Conservation (phyloP, 2,113 vertebrate species). For the Chauna torquata region DNA sequence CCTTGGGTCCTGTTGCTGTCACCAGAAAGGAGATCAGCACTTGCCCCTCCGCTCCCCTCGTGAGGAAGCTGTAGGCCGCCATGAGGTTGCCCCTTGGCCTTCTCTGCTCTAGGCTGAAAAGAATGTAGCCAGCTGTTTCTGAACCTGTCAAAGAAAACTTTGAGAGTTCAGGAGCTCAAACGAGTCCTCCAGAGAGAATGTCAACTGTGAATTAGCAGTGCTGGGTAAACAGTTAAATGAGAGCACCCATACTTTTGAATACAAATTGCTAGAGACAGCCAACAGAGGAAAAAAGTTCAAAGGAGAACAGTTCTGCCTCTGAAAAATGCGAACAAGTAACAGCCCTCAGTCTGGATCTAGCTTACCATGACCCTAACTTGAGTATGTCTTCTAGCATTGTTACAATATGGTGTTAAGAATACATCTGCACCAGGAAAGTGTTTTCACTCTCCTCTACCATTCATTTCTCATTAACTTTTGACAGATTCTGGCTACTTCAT, state of each 20-base stretch:
- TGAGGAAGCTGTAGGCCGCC: background rate
- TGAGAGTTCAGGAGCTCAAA: background rate
- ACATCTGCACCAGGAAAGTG: background rate
- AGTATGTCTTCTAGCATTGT: background rate
- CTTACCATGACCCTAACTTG: background rate
- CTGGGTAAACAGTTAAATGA: background rate
- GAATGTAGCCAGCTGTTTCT: background rate
- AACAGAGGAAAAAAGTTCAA: background rate
- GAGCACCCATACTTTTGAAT: background rate
- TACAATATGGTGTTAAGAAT: background rate
- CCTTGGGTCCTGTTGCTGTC: background rate
- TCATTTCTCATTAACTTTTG: background rate
- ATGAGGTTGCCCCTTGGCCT: background rate
- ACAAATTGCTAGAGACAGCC: background rate
- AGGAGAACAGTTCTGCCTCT: background rate
- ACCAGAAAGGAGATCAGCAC: background rate
- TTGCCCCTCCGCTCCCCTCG: background rate
- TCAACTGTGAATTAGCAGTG: background rate
- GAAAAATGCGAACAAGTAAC: background rate
- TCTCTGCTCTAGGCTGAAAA: background rate
- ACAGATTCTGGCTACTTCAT: conserved; percentile 90
- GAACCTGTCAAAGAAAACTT: background rate
- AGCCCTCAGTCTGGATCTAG: background rate
- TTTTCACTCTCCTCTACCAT: background rate
- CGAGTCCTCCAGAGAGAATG: background rate